Evolutionary conservation across 2,113 vertebrate species (phyloP).

Genomic region (Sturnira hondurensis): DNA sequence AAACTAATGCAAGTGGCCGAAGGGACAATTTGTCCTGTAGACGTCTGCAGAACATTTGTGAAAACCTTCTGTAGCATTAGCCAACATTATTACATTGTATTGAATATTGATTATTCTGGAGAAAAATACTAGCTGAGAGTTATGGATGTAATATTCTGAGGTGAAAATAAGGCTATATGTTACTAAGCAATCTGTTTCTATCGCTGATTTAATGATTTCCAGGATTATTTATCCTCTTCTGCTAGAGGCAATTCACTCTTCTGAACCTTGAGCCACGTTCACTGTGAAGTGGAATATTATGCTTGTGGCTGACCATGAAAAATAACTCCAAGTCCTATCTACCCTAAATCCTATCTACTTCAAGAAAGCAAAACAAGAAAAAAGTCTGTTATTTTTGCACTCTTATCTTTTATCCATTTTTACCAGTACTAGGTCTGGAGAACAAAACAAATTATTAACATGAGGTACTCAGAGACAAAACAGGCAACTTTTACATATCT

Average conservation of each 20-base stretch:
- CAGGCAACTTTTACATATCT: neutral
- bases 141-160: slow-evolving; percentile 60
- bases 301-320: slow-evolving; percentile 45
- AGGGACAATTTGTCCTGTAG: slow-evolving; percentile 64
- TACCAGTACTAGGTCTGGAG: neutral
- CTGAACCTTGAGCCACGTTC: slow-evolving; percentile 30
- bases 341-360: neutral
- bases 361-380: neutral
- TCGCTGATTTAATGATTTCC: slow-evolving; percentile 52
- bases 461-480: neutral
- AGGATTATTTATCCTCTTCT: slow-evolving; percentile 53
- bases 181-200: slow-evolving; percentile 60
- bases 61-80: slow-evolving; percentile 63
- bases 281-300: slow-evolving; percentile 20
- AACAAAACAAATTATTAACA: neutral
- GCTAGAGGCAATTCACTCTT: neutral
- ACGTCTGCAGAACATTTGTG: slow-evolving; percentile 69
- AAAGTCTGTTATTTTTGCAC: neutral
- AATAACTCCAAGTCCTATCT: slow-evolving; percentile 42
- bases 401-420: neutral
- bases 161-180: slow-evolving; percentile 64
- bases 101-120: slow-evolving; percentile 73
- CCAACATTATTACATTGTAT: slow-evolving; percentile 61
- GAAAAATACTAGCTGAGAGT: slow-evolving; percentile 68
- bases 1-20: slow-evolving; percentile 67